Evolutionary conservation across 1,140 invertebrate species (phyloP).

Genomic region (Notospermus geniculatus): DNA sequence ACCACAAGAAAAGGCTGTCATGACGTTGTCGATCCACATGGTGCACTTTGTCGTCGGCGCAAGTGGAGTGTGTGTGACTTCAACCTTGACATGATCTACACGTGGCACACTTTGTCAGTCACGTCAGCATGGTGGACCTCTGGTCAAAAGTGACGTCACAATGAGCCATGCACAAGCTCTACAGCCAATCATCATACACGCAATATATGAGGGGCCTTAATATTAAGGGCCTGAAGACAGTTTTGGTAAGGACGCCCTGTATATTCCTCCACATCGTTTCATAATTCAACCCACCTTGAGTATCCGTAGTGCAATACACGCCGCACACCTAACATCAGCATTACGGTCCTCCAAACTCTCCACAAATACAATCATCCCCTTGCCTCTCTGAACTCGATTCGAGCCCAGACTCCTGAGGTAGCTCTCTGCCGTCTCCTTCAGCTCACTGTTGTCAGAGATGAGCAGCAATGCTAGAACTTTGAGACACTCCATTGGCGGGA

Average conservation of each 20-base stretch:
- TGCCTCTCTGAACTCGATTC: neutral
- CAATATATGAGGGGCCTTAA: no score
- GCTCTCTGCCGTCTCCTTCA: constrained; percentile 44
- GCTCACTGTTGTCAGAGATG: constrained; percentile 38
- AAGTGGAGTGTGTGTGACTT: no score
- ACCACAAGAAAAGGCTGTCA: no score
- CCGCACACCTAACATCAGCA: constrained; percentile 40
- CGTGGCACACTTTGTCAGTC: no score
- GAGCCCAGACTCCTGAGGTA: neutral
- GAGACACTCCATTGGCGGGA: constrained; percentile 44
- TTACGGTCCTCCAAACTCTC: constrained; percentile 49
- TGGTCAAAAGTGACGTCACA: no score
- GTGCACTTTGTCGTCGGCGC: no score
- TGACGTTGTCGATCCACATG: neutral
- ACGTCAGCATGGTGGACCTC: no score
- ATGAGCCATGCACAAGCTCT: no score
- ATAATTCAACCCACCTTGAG: constrained; percentile 37
- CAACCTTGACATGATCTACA: no score
- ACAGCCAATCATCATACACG: no score
- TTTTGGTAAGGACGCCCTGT: neutral
- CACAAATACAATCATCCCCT: constrained; percentile 40
- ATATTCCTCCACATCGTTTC: neutral
- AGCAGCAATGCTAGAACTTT: constrained; percentile 49
- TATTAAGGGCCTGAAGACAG: no score
- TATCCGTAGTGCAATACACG: constrained; percentile 42